Percentiles rank a stretch among this genome's conserved stretches.
These are phyloP conservation scores for Melozone crissalis DNA, from an alignment of 2,113 vertebrate genomes.

Conservation along the genomic window DNA sequence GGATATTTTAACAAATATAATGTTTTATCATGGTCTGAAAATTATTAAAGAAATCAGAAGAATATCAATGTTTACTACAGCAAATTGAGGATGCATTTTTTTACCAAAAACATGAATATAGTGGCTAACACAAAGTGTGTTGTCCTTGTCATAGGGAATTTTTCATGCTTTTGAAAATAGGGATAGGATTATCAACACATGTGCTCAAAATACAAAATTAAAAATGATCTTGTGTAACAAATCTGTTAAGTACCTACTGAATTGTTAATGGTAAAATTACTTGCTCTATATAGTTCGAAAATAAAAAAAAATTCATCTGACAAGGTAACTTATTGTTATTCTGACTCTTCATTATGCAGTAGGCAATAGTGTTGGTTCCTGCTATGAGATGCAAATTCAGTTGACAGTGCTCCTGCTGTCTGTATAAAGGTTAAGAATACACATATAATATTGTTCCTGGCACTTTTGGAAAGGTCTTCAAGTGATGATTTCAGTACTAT, in stretches of 20 bases:
- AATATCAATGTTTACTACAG: background rate
- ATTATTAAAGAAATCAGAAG: background rate
- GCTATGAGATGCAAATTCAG: conserved; percentile 59
- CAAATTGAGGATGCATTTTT: background rate
- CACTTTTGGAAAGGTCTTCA: conserved; percentile 45
- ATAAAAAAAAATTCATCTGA: background rate
- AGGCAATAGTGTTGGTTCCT: conserved; percentile 21
- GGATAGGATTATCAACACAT: background rate
- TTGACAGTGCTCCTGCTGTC: conserved; percentile 52
- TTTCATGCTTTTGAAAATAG: background rate
- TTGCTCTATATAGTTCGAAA: background rate
- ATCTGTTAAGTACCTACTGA: background rate
- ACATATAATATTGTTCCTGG: conserved; percentile 33
- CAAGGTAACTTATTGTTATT: conserved; percentile 64
- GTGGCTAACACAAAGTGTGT: background rate
- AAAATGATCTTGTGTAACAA: background rate
- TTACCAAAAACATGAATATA: background rate
- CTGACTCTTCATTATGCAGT: conserved; percentile 53
- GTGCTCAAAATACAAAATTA: background rate
- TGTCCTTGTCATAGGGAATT: background rate
- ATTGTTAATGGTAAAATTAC: background rate
- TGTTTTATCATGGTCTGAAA: background rate
- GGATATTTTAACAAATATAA: background rate
- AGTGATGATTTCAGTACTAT: conserved; percentile 39
- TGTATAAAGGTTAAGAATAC: conserved; percentile 65